Evolutionary conservation across 2,888 invertebrate genomes (phyloP).

Genomic region (Tipula vernalis): DNA sequence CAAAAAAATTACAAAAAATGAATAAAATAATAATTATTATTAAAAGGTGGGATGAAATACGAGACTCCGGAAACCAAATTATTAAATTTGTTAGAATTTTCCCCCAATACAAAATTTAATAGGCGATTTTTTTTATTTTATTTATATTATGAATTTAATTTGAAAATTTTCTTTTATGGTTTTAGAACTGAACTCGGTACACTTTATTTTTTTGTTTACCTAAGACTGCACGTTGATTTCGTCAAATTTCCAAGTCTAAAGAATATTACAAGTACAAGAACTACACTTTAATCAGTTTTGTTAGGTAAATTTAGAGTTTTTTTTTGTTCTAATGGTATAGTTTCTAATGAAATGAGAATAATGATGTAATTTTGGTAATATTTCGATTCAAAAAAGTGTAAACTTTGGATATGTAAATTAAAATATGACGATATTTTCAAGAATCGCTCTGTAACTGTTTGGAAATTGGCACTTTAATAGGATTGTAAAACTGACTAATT

Average conservation of each 20-base stretch:
- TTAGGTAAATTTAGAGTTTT: neutral
- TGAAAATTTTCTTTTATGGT: neutral
- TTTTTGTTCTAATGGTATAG: neutral
- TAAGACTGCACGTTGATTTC: constrained; percentile 14
- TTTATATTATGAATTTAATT: neutral
- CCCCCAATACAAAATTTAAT: neutral
- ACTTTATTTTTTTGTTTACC: constrained; percentile 6
- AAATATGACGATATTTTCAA: too few relatives aligned
- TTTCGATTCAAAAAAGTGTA: neutral
- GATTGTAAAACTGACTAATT: too few relatives aligned
- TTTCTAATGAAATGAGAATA: neutral
- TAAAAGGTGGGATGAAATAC: neutral
- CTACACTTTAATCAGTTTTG: neutral
- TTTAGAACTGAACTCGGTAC: neutral
- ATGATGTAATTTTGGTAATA: neutral
- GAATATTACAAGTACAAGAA: neutral
- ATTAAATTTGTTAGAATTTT: neutral
- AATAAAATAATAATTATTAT: neutral
- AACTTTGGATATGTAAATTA: neutral
- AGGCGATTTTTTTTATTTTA: neutral
- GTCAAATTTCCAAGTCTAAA: constrained; percentile 13
- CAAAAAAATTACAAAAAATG: neutral
- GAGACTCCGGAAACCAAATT: neutral
- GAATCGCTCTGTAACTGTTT: too few relatives aligned
- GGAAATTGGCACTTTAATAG: neutral